Percentiles rank a stretch among this genome's conserved stretches.
Conservation (phyloP, 2,797 vertebrate species). For the Scolopax rusticola region DNA sequence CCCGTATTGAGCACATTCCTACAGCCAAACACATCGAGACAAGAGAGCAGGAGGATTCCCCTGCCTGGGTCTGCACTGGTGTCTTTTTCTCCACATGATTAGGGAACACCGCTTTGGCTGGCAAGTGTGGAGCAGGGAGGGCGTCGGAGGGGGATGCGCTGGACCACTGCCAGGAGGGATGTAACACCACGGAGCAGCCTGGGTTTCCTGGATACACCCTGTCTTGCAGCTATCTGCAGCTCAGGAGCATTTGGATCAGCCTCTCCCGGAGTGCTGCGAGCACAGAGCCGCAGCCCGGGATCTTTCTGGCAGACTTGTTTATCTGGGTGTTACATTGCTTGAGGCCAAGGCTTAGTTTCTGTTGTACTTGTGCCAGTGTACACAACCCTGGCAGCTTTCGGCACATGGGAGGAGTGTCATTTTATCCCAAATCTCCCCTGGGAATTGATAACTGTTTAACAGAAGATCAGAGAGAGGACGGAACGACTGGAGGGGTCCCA, state of each 20-base stretch:
- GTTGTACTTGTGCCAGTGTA: constrained; percentile 74
- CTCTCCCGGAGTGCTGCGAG: neutral
- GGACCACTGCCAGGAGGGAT: constrained; percentile 12
- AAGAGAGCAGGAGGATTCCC: neutral
- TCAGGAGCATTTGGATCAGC: neutral
- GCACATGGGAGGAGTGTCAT: constrained; percentile 39
- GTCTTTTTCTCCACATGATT: neutral
- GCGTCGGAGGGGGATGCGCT: neutral
- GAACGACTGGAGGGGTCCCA: neutral
- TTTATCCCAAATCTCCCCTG: constrained; percentile 26
- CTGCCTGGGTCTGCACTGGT: fast-evolving
- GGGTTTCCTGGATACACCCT: constrained; percentile 49
- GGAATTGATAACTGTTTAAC: constrained; percentile 58
- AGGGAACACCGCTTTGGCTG: neutral
- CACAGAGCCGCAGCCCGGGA: neutral
- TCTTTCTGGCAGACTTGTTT: constrained; percentile 68
- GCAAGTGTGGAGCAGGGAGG: neutral
- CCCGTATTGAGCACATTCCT: fast-evolving
- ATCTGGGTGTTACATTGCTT: constrained; percentile 71
- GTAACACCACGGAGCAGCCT: neutral
- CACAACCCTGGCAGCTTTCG: constrained; percentile 49
- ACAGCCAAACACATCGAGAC: fast-evolving
- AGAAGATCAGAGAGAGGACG: neutral
- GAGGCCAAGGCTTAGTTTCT: constrained; percentile 73
- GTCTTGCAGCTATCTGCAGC: constrained; percentile 51